Base-by-base conservation (phyloP, 2,113 vertebrate species). In the Ondatra zibethicus region DNA sequence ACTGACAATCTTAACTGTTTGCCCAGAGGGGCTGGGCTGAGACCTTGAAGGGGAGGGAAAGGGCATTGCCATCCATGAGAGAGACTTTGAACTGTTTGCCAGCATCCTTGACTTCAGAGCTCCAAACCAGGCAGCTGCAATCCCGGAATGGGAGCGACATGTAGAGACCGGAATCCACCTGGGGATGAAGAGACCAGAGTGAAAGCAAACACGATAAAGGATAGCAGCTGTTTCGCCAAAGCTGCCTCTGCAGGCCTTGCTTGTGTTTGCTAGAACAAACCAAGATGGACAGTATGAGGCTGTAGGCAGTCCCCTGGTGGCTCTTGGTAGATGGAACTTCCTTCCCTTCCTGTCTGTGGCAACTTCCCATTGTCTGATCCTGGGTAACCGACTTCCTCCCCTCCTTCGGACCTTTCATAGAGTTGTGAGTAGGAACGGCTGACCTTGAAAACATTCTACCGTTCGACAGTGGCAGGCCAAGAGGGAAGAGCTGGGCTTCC, bases 1-100 rank as follows among this genome's bases (percentile, higher is more conserved):
- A 92, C 97, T 95, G 97, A 92, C 97, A 96, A 96, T 96, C 97
- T 97, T 98, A 97, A 97, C 97, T 85, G 91, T 88, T 97, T 16
- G 11, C 92, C 97, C 96, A 77, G 96, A 97, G 97, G 97, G 97
- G 97, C 96, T 97, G 97, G 97, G 89, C 97, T 73, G 94, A 98
- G 96, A 94, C 97, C 96, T 87, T 66, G 78, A 82, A 95, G 86
- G 96, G 96, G 96, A 97, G 97, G 97, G 89, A 97, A 97, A 97
- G 94, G 97, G 94, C 96, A 94, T 93, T 25, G 31, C 78, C 88
- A 92, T 97, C 97, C 97, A 84, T 2, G 45, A 93, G 92, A 78
- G 86, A 94, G 92, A 80, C 96, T 97, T 96, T 97, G 97, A 98
- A 97, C 93, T 91, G 5, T 96, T 96, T 91, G 93, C 95, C 68